phyloP scores from a whole-genome alignment of 2,797 vertebrate species.

The Leptodactylus fallax region DNA sequence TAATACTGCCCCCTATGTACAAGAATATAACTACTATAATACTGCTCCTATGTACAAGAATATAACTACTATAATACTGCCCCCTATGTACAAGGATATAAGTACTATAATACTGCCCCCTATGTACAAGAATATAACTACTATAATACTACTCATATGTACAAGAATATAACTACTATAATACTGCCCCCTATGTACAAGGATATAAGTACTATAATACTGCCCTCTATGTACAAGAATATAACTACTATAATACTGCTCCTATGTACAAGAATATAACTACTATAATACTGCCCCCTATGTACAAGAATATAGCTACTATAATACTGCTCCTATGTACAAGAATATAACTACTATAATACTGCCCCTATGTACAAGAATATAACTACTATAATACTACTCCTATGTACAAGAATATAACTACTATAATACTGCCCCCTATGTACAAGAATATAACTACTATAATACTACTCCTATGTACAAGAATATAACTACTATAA shows the following conservation, averaged over 20 bases:
- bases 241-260: constrained; percentile 3
- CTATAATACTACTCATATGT: not conserved
- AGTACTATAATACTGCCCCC: not conserved
- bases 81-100: not conserved
- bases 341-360: constrained; percentile 8
- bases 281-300: not conserved
- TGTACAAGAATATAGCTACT: not conserved
- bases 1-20: not conserved
- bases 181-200: not conserved
- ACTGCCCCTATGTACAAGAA: not conserved
- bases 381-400: constrained; percentile 11
- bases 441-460: not conserved
- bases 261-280: constrained; percentile 1
- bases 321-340: not conserved
- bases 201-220: constrained; percentile 1
- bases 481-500: not conserved
- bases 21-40: constrained; percentile 1
- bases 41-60: not conserved
- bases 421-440: not conserved
- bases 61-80: constrained; percentile 8
- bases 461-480: not conserved
- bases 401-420: not conserved
- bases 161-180: constrained; percentile 5
- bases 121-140: constrained; percentile 6
- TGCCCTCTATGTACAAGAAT: not conserved